These are phyloP conservation scores for Eulithis testata DNA, from an alignment of 2,888 invertebrate genomes.

Conservation along the genomic window DNA sequence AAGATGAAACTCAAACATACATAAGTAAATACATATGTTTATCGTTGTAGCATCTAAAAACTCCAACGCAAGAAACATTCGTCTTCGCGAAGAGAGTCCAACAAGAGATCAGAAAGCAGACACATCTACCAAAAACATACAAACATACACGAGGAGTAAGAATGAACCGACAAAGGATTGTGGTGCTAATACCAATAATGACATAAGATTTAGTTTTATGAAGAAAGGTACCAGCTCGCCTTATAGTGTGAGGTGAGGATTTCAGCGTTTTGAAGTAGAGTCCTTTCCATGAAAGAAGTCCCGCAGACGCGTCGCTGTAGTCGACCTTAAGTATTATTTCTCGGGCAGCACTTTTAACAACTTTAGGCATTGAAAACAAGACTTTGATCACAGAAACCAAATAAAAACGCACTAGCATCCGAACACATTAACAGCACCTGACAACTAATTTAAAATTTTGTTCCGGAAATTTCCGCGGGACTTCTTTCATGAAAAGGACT, in stretches of 20 bases:
- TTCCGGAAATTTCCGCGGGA: no score
- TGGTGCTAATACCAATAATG: constrained; percentile 1
- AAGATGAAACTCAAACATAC: no score
- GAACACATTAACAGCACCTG: no score
- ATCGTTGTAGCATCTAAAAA: constrained; percentile 14
- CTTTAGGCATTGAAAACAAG: no score
- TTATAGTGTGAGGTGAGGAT: constrained; percentile 11
- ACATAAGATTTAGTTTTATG: constrained; percentile 10
- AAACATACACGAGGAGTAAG: constrained; percentile 37
- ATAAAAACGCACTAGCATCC: no score
- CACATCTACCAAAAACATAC: constrained; percentile 40
- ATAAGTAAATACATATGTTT: not conserved
- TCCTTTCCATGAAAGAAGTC: no score
- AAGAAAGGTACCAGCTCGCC: constrained; percentile 13
- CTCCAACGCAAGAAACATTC: not conserved
- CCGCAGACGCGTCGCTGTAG: no score
- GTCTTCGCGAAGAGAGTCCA: constrained; percentile 7
- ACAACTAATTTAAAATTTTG: no score
- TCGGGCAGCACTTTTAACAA: no score
- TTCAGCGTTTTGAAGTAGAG: not conserved
- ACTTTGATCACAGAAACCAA: no score
- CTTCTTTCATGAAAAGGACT: no score
- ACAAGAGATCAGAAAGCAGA: constrained; percentile 19
- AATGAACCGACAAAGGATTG: constrained; percentile 12
- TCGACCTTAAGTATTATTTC: no score